Base-by-base conservation (phyloP, 1,140 invertebrate species). In the Oryctes rhinoceros region DNA sequence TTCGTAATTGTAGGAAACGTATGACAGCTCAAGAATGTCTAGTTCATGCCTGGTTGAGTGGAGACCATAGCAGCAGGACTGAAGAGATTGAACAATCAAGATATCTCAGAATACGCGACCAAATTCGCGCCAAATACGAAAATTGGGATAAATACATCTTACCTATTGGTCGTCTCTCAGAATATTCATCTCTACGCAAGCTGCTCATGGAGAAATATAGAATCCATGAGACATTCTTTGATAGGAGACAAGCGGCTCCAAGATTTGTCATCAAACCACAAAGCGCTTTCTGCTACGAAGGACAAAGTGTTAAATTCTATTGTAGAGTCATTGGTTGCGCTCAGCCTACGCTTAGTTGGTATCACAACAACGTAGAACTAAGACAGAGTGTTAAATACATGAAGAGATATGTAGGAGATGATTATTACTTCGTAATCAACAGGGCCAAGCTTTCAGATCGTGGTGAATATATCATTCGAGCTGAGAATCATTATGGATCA, bases 301-400 rank as follows among this genome's bases (percentile, higher is more conserved):
- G 98, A 24, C 97, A 99, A 87, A 97, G 95, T 83, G 97, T 97
- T 49, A 98, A 98, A 86, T 97, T 99, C 91, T 97, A 96, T 85
- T 99, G 98, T 88, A 94, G 97, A 82, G 95, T 99, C 81, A 96
- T 99, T 84, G 97, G 97, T 7, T 93, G 96, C 80, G 97, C 98
- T 24, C 92, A 97, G 24, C 96, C 98, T 3, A 98, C 97, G 10
- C 91, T 99, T 48, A 96, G 96, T 24, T 99, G 99, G 99, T 96
- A 93, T 82, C 94, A 96, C 83, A 97, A 98, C 88, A 97, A 96
- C 86, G 91, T 93, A 82, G 97, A 99, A 85, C 89, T 99, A n/a
- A 91, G 95, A 78, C 98, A 99, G 89, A 98, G 97, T 83, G 97
- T 99, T 35, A 99, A 99, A 89, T 98, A 97, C 88, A 99, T 99